Percentiles rank a stretch among this genome's conserved stretches.
phyloP scores from a whole-genome alignment of 2,113 vertebrate genomes.

The Paralichthys olivaceus region DNA sequence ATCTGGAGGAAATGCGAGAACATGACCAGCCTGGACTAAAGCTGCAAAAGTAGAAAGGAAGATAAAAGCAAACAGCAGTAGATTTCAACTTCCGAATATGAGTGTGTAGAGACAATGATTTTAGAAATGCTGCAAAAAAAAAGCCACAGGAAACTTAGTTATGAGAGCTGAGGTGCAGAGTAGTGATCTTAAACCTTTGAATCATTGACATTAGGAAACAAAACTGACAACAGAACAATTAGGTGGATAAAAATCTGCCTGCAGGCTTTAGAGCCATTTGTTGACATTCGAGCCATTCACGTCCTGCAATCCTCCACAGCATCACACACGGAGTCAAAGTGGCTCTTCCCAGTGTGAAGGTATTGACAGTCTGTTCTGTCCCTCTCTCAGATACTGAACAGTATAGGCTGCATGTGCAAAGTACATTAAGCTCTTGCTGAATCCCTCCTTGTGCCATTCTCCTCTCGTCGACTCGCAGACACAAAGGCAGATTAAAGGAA shows the following conservation, averaged over 20 bases:
- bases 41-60: background rate
- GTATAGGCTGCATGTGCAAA: slow-evolving; percentile 67
- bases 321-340: slow-evolving; percentile 11
- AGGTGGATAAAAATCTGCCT: background rate
- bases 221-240: slow-evolving; percentile 1
- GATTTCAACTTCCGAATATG: background rate
- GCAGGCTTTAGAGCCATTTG: slow-evolving; percentile 41
- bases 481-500: slow-evolving; percentile 78
- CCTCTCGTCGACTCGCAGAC: slow-evolving; percentile 68
- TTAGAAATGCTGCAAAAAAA: no score
- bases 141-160: no score
- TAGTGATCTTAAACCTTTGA: background rate
- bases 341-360: slow-evolving; percentile 24
- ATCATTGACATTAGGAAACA: background rate
- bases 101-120: no score
- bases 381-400: slow-evolving; percentile 51
- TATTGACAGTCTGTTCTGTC: slow-evolving; percentile 47
- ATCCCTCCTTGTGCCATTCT: slow-evolving; percentile 78
- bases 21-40: background rate
- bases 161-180: no score
- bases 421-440: slow-evolving; percentile 73
- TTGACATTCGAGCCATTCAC: slow-evolving; percentile 33
- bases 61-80: background rate
- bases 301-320: slow-evolving; percentile 34
- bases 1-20: background rate